A percentile compares a stretch with the other conserved stretches of the same genome.
Evolutionary conservation across 2,113 vertebrate genomes (phyloP).

Genomic region (Odocoileus virginianus): DNA sequence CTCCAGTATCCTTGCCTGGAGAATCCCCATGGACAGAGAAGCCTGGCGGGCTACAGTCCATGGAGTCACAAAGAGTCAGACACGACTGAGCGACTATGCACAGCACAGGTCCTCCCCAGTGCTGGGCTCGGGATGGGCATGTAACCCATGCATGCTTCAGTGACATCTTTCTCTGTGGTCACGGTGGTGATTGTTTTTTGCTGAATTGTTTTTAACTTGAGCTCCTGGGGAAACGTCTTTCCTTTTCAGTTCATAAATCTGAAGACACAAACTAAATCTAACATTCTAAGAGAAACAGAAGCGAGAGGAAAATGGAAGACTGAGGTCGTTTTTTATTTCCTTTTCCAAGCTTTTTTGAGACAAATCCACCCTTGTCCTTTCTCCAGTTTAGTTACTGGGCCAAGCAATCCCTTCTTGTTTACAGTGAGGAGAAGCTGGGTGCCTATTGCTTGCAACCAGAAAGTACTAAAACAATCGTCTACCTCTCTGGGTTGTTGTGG

Average conservation of each 20-base stretch:
- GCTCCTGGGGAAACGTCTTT: background rate
- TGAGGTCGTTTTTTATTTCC: background rate
- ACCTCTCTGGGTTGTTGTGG: background rate
- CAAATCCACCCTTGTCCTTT: background rate
- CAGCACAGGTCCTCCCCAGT: background rate
- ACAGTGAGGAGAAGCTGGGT: background rate
- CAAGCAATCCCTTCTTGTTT: conserved; percentile 21
- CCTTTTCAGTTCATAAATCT: conserved; percentile 6
- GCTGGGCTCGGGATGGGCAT: background rate
- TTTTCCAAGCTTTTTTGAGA: conserved; percentile 9
- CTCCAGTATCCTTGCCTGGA: background rate
- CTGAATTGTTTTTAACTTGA: background rate
- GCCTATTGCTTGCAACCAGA: background rate
- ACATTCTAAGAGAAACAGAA: background rate
- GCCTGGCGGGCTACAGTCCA: background rate
- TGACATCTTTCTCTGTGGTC: background rate
- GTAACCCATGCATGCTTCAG: background rate
- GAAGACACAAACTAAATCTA: background rate
- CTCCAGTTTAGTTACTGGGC: background rate
- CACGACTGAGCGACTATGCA: accelerated
- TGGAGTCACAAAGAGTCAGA: background rate
- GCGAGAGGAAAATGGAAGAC: background rate
- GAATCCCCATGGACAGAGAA: background rate
- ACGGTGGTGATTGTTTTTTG: background rate
- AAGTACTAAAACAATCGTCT: background rate